phyloP scores from a whole-genome alignment of 2,888 invertebrate species.

The Campopleginae sp. region DNA sequence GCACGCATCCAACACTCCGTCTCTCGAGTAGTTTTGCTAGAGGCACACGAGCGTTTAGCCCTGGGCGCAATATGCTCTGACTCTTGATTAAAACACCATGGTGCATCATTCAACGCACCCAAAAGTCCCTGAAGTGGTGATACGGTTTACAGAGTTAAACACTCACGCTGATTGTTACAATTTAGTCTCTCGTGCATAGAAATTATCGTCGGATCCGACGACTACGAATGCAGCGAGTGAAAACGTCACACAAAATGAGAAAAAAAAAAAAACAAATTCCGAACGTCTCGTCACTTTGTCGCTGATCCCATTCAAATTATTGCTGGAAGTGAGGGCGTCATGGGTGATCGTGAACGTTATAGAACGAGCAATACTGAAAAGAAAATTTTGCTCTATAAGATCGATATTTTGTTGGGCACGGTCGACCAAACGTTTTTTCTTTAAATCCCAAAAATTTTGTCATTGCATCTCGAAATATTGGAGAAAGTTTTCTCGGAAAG shows the following conservation, averaged over 20 bases:
- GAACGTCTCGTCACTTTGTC: background rate
- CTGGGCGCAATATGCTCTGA: constrained; percentile 80
- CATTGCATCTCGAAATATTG: too few species aligned
- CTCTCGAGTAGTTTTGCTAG: constrained; percentile 35
- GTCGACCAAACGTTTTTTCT: too few species aligned
- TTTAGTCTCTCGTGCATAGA: background rate
- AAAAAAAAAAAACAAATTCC: background rate
- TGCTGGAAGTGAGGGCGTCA: too few species aligned
- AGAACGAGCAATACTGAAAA: background rate
- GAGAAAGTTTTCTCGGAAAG: too few species aligned
- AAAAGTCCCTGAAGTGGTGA: constrained; percentile 73
- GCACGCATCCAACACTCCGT: constrained; percentile 61
- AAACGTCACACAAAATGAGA: background rate
- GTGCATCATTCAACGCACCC: constrained; percentile 73
- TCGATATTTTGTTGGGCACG: too few species aligned
- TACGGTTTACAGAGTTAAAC: constrained; percentile 24
- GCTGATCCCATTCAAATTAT: too few species aligned
- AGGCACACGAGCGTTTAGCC: constrained; percentile 73
- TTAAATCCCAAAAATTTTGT: too few species aligned
- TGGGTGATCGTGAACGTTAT: background rate
- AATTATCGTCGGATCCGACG: background rate
- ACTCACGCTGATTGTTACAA: constrained; percentile 22
- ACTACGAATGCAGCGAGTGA: background rate
- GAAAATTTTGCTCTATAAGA: too few species aligned
- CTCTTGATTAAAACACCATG: constrained; percentile 81